A percentile compares a stretch with the other conserved stretches of the same genome.
Evolutionary conservation across 2,888 invertebrate species (phyloP).

Genomic region (Mimachlamys varia): DNA sequence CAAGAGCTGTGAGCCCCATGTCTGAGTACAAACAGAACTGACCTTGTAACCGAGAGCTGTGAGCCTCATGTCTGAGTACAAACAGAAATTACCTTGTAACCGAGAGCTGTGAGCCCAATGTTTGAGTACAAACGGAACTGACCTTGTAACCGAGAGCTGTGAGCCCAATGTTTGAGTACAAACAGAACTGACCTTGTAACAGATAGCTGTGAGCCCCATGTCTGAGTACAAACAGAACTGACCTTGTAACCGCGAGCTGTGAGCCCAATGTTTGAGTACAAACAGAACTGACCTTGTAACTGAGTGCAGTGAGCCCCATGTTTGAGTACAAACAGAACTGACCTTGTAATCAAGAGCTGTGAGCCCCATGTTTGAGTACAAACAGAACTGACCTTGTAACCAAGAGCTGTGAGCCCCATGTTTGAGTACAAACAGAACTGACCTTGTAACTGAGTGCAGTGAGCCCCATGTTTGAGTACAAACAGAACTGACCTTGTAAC

Average conservation of each 20-base stretch:
- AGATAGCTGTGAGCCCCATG: constrained; percentile 77
- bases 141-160: constrained; percentile 77
- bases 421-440: constrained; percentile 41
- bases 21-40: constrained; percentile 41
- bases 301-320: constrained; percentile 77
- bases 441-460: constrained; percentile 77
- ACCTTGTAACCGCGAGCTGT: constrained; percentile 77
- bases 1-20: constrained; percentile 77
- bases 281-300: constrained; percentile 70
- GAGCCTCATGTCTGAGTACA: constrained; percentile 80
- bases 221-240: constrained; percentile 41
- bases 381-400: constrained; percentile 70
- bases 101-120: constrained; percentile 77
- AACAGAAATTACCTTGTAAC: constrained; percentile 77
- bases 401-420: constrained; percentile 77
- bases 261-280: constrained; percentile 72
- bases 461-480: constrained; percentile 72
- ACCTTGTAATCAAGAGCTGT: constrained; percentile 77
- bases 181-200: constrained; percentile 70
- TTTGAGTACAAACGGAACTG: constrained; percentile 40
- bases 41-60: constrained; percentile 77
- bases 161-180: constrained; percentile 72
- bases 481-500: constrained; percentile 70
- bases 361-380: constrained; percentile 72
- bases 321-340: constrained; percentile 41